phyloP scores from a whole-genome alignment of 1,140 invertebrate genomes.

The Drosophila lowei region DNA sequence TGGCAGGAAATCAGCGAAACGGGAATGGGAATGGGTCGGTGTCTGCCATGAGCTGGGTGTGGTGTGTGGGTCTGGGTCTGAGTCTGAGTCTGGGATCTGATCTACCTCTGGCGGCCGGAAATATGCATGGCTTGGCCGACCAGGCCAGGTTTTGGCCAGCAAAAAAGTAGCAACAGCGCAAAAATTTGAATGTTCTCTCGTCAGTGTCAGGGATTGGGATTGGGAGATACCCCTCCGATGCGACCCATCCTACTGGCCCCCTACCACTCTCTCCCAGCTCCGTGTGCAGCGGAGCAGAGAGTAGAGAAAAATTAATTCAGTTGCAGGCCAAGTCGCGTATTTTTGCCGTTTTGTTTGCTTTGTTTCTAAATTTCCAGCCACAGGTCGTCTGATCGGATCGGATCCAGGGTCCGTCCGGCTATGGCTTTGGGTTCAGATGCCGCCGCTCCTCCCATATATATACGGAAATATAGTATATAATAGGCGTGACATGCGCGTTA shows the following conservation, averaged over 20 bases:
- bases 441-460: constrained; percentile 28
- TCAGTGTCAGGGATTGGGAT: constrained; percentile 64
- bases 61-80: constrained; percentile 13
- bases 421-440: constrained; percentile 56
- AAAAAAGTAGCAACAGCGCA: constrained; percentile 38
- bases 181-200: constrained; percentile 72
- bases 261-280: neutral
- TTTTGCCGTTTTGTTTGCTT: constrained; percentile 74
- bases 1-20: constrained; percentile 66
- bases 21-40: constrained; percentile 31
- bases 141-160: constrained; percentile 56
- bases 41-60: constrained; percentile 2
- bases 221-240: constrained; percentile 15
- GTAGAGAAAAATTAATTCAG: constrained; percentile 65
- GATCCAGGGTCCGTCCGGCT: constrained; percentile 33
- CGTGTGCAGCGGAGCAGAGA: constrained; percentile 70
- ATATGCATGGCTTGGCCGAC: constrained; percentile 70
- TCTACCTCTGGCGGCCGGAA: constrained; percentile 54
- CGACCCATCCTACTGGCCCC: neutral
- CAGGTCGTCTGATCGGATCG: constrained; percentile 64
- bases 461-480: constrained; percentile 42
- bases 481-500: constrained; percentile 81
- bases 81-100: constrained; percentile 17
- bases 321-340: constrained; percentile 56
- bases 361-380: constrained; percentile 58